phyloP scores from a whole-genome alignment of 1,140 invertebrate species.

The Drosophila simulans region DNA sequence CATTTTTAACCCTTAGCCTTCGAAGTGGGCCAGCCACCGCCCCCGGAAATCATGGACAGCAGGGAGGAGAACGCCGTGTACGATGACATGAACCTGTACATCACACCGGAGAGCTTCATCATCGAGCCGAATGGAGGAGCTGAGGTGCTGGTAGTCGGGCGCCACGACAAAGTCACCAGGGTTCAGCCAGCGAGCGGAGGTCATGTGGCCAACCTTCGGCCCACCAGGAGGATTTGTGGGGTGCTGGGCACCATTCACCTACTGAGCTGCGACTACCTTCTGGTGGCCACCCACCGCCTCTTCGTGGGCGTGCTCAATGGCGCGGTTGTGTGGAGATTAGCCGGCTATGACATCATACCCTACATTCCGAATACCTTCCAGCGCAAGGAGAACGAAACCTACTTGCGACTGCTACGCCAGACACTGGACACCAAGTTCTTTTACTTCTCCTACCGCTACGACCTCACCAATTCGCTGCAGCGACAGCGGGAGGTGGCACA shows the following conservation, averaged over 20 bases:
- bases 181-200: slow-evolving; percentile 85
- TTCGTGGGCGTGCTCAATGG: slow-evolving; percentile 94
- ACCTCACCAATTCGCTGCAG: slow-evolving; percentile 96
- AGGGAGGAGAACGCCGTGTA: slow-evolving; percentile 84
- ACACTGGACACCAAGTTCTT: slow-evolving; percentile 92
- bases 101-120: slow-evolving; percentile 90
- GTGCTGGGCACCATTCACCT: slow-evolving; percentile 94
- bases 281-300: slow-evolving; percentile 94
- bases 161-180: slow-evolving; percentile 88
- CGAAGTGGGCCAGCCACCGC: slow-evolving; percentile 24
- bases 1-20: slow-evolving; percentile 13
- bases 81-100: slow-evolving; percentile 88
- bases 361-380: slow-evolving; percentile 93
- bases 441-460: slow-evolving; percentile 97
- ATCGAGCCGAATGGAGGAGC: slow-evolving; percentile 88
- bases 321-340: slow-evolving; percentile 94
- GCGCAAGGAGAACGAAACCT: slow-evolving; percentile 91
- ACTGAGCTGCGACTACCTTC: slow-evolving; percentile 94
- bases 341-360: slow-evolving; percentile 93
- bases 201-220: slow-evolving; percentile 76
- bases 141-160: slow-evolving; percentile 90
- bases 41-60: slow-evolving; percentile 44
- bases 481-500: slow-evolving; percentile 92
- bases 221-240: slow-evolving; percentile 92
- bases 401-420: slow-evolving; percentile 92